phyloP scores from a whole-genome alignment of 2,113 vertebrate species.

The Pandion haliaetus region DNA sequence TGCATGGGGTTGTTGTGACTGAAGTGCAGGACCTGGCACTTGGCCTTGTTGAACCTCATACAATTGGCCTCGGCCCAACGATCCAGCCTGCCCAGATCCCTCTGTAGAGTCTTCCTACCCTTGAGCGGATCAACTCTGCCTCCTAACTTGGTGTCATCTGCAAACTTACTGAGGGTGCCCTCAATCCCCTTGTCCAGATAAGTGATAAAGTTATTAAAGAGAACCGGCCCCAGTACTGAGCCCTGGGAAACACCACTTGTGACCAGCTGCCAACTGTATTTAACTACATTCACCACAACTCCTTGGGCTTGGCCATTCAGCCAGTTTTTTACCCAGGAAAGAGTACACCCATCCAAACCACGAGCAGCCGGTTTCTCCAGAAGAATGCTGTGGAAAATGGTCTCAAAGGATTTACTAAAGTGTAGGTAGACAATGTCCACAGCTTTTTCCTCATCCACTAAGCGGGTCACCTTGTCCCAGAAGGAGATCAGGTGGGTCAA shows the following conservation, averaged over 20 bases:
- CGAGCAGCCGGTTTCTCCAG: too few relatives aligned
- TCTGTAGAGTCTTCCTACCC: not conserved
- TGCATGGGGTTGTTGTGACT: not conserved
- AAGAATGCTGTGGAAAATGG: too few relatives aligned
- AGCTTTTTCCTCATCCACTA: too few relatives aligned
- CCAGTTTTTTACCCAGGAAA: too few relatives aligned
- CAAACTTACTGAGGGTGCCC: not conserved
- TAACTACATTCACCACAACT: not conserved
- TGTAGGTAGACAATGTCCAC: too few relatives aligned
- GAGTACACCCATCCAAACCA: too few relatives aligned
- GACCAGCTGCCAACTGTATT: accelerated
- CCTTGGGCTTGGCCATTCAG: too few relatives aligned
- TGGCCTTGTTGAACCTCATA: not conserved
- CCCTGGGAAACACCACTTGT: not conserved
- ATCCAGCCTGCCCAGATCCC: not conserved
- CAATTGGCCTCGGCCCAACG: accelerated
- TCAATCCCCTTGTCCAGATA: accelerated
- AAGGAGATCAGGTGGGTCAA: too few relatives aligned
- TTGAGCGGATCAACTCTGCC: not conserved
- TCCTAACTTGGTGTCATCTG: not conserved
- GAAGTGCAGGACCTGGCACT: not conserved
- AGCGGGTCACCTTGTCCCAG: too few relatives aligned
- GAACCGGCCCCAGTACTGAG: too few relatives aligned
- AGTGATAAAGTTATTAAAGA: not conserved
- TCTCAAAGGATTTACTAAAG: too few relatives aligned